Evolutionary conservation across 92 coral and sea anemone species (phyloP).

Genomic region (Virgularia gustaviana): DNA sequence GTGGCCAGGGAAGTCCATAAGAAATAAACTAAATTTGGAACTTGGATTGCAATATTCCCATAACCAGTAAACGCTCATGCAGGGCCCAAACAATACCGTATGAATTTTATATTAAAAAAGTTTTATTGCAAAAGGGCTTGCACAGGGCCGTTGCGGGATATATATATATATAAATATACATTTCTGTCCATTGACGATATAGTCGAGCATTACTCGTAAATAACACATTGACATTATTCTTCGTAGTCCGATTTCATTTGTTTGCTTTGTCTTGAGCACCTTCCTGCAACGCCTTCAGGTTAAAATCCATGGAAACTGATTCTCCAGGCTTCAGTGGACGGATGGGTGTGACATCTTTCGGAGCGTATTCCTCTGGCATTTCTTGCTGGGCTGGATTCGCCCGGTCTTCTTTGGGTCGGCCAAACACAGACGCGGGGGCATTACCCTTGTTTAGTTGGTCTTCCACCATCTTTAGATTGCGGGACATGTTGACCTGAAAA

Average conservation of each 20-base stretch:
- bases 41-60: too few relatives aligned
- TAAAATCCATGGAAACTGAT: background rate
- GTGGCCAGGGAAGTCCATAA: too few relatives aligned
- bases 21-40: too few relatives aligned
- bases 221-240: too few relatives aligned
- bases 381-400: background rate
- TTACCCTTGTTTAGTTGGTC: conserved; percentile 1
- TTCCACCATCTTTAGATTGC: background rate
- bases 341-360: background rate
- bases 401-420: background rate
- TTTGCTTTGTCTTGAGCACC: background rate
- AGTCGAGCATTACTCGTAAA: too few relatives aligned
- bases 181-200: too few relatives aligned
- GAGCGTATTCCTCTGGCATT: conserved; percentile 1
- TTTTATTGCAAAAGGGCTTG: too few relatives aligned
- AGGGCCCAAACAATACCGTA: too few relatives aligned
- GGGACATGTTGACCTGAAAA: conserved; percentile 6
- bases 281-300: background rate
- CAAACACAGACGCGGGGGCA: background rate
- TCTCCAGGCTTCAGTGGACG: conserved; percentile 10
- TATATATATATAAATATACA: too few relatives aligned
- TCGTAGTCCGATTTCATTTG: background rate
- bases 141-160: too few relatives aligned
- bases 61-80: too few relatives aligned
- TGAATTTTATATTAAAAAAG: too few relatives aligned